Evolutionary conservation across 2,797 vertebrate genomes (phyloP), one percentile per base, ranked within the genome.

Genomic region (Euphonia xanthogaster): DNA sequence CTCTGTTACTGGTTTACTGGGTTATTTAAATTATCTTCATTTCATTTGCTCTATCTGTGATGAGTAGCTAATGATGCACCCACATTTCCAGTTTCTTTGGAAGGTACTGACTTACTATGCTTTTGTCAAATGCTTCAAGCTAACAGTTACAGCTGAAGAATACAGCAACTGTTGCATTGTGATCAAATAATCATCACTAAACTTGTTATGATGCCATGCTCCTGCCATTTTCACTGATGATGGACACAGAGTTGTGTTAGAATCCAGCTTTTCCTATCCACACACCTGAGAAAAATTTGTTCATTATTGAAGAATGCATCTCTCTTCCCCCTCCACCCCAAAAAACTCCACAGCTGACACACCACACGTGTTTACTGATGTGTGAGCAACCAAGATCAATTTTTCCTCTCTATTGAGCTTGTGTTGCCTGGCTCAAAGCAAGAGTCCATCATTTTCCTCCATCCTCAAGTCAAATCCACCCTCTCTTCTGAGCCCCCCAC

Each of bases 51-150:
- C 2, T 55, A 33, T 37, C 16, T 82, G 39, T 62, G 71, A 76
- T 9, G 44, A 74, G 20, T 17, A 62, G 21, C 10, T 47, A 77
- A 94, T 4, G 4, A 84, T 31, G 75, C 4, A 50, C 18, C 58
- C 4, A 31, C 2, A 73, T 15, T 35, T 68, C 0, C 1, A 13
- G 61, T 53, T 74, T 67, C 42, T 22, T 45, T n/a, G 18, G 40
- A 70, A 78, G 42, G 14, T 50, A 74, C 1, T 73, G 22, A 82
- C 40, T 31, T 21, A 48, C 4, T n/a, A 4, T 10, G 8, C 9
- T 65, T 62, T 60, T 35, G 19, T 72, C 51, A 90, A 92, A 62
- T 45, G 22, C 37, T 95, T 91, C 55, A 89, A 73, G 51, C 11
- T 48, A 85, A 76, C 23, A 45, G 45, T 61, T 83, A 53, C 27